Conservation (phyloP, 2,888 invertebrate species). For the Rhagophthalmus giganteus region DNA sequence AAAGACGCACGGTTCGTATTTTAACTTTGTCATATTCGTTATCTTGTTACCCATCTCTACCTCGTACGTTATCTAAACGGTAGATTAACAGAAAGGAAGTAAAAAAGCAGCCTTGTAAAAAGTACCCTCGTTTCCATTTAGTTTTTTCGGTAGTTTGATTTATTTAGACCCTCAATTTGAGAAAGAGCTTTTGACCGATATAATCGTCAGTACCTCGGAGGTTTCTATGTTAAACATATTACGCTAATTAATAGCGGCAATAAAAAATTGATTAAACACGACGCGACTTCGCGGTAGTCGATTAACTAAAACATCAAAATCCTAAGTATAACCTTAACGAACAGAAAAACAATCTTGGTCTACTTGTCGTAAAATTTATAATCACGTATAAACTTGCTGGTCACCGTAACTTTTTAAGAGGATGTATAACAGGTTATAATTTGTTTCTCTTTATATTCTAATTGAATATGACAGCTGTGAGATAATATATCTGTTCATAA, state of each 20-base stretch:
- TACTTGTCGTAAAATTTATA: slow-evolving; percentile 16
- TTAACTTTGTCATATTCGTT: slow-evolving; percentile 40
- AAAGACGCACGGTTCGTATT: slow-evolving; percentile 29
- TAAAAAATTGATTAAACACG: too few species aligned
- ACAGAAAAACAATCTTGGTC: neutral
- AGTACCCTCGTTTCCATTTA: slow-evolving; percentile 18
- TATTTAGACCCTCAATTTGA: neutral
- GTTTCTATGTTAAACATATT: too few species aligned
- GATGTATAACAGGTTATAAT: slow-evolving; percentile 35
- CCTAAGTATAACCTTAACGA: neutral
- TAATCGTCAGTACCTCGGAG: too few species aligned
- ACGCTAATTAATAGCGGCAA: too few species aligned
- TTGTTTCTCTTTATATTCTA: slow-evolving; percentile 36
- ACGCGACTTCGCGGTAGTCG: too few species aligned
- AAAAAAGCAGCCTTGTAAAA: slow-evolving; percentile 30
- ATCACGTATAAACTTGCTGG: slow-evolving; percentile 24
- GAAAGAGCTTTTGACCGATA: neutral
- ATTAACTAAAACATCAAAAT: too few species aligned
- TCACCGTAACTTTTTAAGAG: slow-evolving; percentile 26
- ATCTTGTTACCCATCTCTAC: slow-evolving; percentile 35
- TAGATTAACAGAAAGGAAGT: slow-evolving; percentile 38
- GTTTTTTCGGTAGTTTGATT: slow-evolving; percentile 21
- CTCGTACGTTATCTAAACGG: slow-evolving; percentile 38
- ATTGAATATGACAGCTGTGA: slow-evolving; percentile 39
- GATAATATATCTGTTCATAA: slow-evolving; percentile 37